Evolutionary conservation across 2,113 vertebrate species (phyloP), one percentile per base, ranked within the genome.

Genomic region (Leiothrix lutea): DNA sequence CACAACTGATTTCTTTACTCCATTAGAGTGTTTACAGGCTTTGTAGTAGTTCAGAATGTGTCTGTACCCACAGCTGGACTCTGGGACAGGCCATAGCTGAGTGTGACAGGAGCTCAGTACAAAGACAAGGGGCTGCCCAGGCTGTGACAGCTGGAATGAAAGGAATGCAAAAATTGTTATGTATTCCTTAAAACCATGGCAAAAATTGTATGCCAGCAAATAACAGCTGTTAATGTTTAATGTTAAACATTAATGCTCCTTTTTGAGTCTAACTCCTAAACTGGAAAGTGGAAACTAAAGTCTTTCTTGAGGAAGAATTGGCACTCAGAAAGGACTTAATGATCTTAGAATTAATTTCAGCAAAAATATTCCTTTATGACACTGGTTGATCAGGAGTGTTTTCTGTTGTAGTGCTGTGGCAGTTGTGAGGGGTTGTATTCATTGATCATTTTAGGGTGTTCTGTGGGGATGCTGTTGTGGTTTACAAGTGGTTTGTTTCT

Each of bases 211-310:
- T n/a, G 67, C 33, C 48, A 86, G 57, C 5, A 75, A 72, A n/a
- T 38, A 44, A 1, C 1, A 17, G 15, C 42, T 42, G 42, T 10
- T 21, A 5, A 8, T 0, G 0, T 62, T 74, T 67, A 11, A 3
- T 36, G 47, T 50, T 89, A 33, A 17, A 44, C 42, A 42, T 42
- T 42, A 42, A 42, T 42, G 42, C 42, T 42, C 29, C 62, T 83
- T 93, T 83, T 80, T 75, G n/a, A 44, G 61, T 79, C 61, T 44
- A 22, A 26, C 44, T 82, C 22, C n/a, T 50, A 28, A 60, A 51
- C 3, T 61, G 45, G 84, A 82, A 93, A 42, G 47, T 93, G 66
- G 28, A 80, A 54, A 38, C 5, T 6, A 2, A 86, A 57, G 25
- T 38, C 0, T 0, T 48, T 86, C 51, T n/a, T 45, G 57, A 36